Percentiles rank a stretch among this genome's conserved stretches.
These are phyloP conservation scores for Netelia fuscicornis DNA, from an alignment of 2,888 invertebrate species.

Conservation along the genomic window DNA sequence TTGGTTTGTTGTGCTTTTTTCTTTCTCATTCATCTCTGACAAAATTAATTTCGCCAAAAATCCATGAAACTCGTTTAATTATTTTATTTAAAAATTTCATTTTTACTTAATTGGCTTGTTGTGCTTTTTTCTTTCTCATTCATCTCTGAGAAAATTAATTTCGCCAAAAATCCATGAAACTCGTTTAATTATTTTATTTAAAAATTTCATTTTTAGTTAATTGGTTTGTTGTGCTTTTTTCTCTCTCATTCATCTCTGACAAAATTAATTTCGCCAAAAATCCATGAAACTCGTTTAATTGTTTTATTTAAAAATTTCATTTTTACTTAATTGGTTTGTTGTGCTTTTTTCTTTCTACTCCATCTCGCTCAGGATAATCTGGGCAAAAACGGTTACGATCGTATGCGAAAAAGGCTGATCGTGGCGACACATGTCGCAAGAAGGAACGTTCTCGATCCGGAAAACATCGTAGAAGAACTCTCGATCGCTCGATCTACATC, in stretches of 20 bases:
- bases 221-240: background rate
- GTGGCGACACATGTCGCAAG: background rate
- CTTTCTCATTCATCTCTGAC: background rate
- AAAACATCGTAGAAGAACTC: background rate
- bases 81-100: background rate
- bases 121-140: background rate
- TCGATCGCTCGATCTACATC: background rate
- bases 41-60: background rate
- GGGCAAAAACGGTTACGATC: conserved; percentile 60
- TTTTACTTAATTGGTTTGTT: background rate
- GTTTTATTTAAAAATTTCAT: background rate
- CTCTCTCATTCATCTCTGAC: background rate
- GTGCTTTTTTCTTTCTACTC: background rate
- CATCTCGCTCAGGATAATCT: conserved; percentile 57
- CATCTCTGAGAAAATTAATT: background rate
- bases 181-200: background rate
- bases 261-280: background rate
- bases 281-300: background rate
- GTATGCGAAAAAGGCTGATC: conserved; percentile 34
- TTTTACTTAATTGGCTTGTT: background rate
- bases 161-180: too few species aligned
- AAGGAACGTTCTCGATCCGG: background rate
- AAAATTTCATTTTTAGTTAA: background rate
- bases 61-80: background rate
- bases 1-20: background rate